phyloP scores from a whole-genome alignment of 1,140 invertebrate species.

The Chelonus insularis region DNA sequence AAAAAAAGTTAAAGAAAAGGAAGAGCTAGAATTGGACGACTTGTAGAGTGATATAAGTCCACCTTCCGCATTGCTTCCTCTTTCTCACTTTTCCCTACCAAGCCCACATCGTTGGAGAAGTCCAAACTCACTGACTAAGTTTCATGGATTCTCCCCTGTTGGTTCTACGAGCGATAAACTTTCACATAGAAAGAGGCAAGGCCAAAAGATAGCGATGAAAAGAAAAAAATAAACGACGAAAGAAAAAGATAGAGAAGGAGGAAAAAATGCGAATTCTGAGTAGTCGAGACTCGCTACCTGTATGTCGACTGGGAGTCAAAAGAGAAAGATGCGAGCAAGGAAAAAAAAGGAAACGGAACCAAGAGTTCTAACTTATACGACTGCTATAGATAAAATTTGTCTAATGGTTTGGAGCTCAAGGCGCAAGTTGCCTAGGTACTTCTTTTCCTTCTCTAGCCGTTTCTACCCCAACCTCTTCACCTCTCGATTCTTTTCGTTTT shows the following conservation, averaged over 20 bases:
- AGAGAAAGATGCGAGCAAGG: constrained; percentile 10
- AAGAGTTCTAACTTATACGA: constrained; percentile 38
- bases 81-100: neutral
- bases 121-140: constrained; percentile 2
- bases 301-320: constrained; percentile 5
- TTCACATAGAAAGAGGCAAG: neutral
- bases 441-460: constrained; percentile 13
- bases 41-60: constrained; percentile 1
- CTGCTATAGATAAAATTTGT: constrained; percentile 54
- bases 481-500: constrained; percentile 9
- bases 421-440: constrained; percentile 18
- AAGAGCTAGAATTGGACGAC: neutral
- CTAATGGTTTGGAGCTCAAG: constrained; percentile 47
- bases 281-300: neutral
- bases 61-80: neutral
- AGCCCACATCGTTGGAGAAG: neutral
- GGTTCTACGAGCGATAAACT: constrained; percentile 1
- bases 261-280: constrained; percentile 6
- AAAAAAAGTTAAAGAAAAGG: neutral
- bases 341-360: constrained; percentile 16
- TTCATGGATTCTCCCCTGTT: neutral
- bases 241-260: neutral
- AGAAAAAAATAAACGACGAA: constrained; percentile 4
- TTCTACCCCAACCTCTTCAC: neutral
- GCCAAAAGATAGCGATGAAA: constrained; percentile 14